Evolutionary conservation across 2,888 invertebrate species (phyloP).

Genomic region (Tribolium freemani): DNA sequence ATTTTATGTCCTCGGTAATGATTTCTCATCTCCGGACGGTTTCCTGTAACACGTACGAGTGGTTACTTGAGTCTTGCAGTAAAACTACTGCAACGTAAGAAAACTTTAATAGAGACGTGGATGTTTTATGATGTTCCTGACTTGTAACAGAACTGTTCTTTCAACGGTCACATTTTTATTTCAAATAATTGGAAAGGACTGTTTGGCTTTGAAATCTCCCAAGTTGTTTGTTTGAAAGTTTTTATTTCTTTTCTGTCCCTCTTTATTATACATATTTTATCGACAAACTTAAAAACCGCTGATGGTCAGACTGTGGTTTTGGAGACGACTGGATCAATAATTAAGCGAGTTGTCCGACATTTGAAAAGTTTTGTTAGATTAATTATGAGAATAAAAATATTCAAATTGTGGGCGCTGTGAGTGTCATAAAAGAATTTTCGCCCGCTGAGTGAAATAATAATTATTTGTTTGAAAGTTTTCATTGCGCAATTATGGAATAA

Average conservation of each 20-base stretch:
- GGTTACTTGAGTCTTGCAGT: constrained; percentile 26
- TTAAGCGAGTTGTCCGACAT: no score
- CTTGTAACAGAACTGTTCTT: not conserved
- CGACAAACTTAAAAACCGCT: no score
- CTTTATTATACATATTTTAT: not conserved
- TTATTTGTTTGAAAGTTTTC: no score
- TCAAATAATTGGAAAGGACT: not conserved
- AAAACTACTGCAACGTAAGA: constrained; percentile 20
- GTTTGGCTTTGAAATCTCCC: not conserved
- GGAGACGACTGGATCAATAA: no score
- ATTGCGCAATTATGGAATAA: no score
- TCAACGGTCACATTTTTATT: not conserved
- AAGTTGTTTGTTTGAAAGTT: not conserved
- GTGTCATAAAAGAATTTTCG: no score
- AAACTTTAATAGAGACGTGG: constrained; percentile 29
- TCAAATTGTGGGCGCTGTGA: no score
- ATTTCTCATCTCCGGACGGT: constrained; percentile 86
- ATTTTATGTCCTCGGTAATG: constrained; percentile 92
- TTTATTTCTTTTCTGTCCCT: not conserved
- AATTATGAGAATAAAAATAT: no score
- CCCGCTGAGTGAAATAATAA: no score
- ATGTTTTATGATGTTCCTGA: constrained; percentile 22
- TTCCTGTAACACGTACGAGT: constrained; percentile 40
- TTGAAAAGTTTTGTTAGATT: no score
- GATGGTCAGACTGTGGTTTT: no score